Base-by-base conservation (phyloP, 2,888 invertebrate genomes). In the Teleiodes luculella region DNA sequence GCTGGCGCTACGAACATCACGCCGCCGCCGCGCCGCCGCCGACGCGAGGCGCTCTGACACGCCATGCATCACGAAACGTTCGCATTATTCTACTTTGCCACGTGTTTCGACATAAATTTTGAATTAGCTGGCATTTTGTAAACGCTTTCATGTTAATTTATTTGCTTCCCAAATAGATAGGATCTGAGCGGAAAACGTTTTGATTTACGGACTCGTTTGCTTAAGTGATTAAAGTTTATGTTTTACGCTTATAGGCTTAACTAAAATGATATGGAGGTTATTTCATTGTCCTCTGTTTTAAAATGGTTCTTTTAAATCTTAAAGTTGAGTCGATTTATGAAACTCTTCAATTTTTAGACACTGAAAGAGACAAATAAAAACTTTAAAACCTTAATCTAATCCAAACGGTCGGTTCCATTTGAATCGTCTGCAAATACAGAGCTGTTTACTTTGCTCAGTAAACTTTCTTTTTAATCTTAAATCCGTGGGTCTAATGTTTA, bases 61-160 rank as follows among this genome's bases (percentile, higher is more conserved):
- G 36, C 53, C 48, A 53, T 53, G 47, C 16, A 53, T 53, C 45
- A 53, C 47, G 39, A 33, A 31, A 43, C 43, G 35, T 45, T 45
- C 36, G 45, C 35, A 41, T 31, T 20, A 20, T 30, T 30, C 16
- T 49, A 35, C 41, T 50, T 50, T 45, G 54, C 36, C 50, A 39
- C 50, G 50, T 50, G 35, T 54, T 41, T 14, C 20, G 43, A 28
- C 45, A 45, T 54, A 54, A 45, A 54, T 54, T 16, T 18, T 37
- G 31, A 50, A 54, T 54, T 50, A 50, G 39, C 35, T 30, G 33
- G 33, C 24, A 4, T 35, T 31, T 41, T 16, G 28, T 28, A 36
- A 45, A 45, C 45, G 36, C n/a, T 54, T 33, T 50, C 50, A 45
- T 36, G 45, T 31, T 43, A 54, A 53, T 48, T 39, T 41, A 48